phyloP scores from a whole-genome alignment of 30 jellyfish, hydroid and myxozoan species.

The Nemopilema nomurai region DNA sequence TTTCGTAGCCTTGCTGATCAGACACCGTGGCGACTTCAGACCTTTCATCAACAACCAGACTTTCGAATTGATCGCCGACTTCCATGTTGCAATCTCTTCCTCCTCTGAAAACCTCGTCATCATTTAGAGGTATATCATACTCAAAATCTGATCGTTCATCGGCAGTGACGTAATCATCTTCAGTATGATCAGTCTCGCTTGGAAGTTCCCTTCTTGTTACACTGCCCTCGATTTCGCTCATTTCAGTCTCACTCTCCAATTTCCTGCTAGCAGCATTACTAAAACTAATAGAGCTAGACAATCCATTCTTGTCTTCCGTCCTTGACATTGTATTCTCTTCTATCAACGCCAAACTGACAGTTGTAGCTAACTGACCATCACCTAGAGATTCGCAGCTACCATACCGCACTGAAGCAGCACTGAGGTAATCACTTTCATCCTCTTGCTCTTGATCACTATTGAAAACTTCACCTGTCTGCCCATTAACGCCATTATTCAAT shows the following conservation, averaged over 20 bases:
- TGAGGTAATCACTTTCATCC: constrained; percentile 45
- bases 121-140: neutral
- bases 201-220: constrained; percentile 1
- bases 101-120: constrained; percentile 4
- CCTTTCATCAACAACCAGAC: neutral
- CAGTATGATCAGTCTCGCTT: constrained; percentile 57
- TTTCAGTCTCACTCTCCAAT: neutral
- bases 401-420: constrained; percentile 33
- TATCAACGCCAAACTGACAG: neutral
- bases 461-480: neutral
- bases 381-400: constrained; percentile 41
- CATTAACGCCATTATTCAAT: neutral
- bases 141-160: constrained; percentile 41
- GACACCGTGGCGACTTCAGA: neutral
- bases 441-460: neutral
- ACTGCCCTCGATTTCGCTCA: neutral
- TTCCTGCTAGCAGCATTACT: neutral
- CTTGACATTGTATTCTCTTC: neutral
- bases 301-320: no score
- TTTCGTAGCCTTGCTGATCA: constrained; percentile 18
- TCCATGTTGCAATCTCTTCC: neutral
- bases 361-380: neutral
- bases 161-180: constrained; percentile 50
- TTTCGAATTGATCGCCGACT: neutral
- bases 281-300: no score